phyloP scores from a whole-genome alignment of 2,797 vertebrate species.

The Rhincodon typus region DNA sequence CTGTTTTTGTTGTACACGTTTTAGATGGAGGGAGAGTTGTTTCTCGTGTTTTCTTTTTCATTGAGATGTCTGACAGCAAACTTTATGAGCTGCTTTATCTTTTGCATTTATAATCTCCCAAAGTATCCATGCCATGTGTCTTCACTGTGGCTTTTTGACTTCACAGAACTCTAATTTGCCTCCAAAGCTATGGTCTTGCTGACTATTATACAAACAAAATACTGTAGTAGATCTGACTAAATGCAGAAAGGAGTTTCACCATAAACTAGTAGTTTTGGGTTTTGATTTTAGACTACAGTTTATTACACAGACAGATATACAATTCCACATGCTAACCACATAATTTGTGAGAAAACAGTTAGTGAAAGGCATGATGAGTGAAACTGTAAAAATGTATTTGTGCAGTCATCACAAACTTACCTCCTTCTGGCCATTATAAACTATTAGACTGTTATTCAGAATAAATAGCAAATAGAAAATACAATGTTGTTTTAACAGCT shows the following conservation, averaged over 20 bases:
- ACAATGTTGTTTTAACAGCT: background rate
- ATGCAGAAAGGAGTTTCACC: background rate
- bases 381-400: background rate
- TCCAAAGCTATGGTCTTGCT: background rate
- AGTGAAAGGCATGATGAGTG: background rate
- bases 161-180: background rate
- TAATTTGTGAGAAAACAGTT: background rate
- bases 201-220: background rate
- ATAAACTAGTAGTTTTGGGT: background rate
- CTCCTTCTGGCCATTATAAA: background rate
- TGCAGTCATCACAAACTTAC: background rate
- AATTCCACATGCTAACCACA: background rate
- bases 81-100: background rate
- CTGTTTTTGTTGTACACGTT: background rate
- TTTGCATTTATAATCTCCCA: background rate
- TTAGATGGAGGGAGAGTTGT: background rate
- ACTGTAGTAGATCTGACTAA: background rate
- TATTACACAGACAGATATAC: background rate
- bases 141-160: background rate
- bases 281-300: background rate
- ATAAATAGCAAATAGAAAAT: background rate
- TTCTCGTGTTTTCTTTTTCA: background rate
- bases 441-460: too few relatives aligned
- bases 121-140: background rate
- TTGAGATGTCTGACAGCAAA: background rate